These are phyloP conservation scores for Ectropis grisescens DNA, from an alignment of 1,140 invertebrate species.

Conservation along the genomic window DNA sequence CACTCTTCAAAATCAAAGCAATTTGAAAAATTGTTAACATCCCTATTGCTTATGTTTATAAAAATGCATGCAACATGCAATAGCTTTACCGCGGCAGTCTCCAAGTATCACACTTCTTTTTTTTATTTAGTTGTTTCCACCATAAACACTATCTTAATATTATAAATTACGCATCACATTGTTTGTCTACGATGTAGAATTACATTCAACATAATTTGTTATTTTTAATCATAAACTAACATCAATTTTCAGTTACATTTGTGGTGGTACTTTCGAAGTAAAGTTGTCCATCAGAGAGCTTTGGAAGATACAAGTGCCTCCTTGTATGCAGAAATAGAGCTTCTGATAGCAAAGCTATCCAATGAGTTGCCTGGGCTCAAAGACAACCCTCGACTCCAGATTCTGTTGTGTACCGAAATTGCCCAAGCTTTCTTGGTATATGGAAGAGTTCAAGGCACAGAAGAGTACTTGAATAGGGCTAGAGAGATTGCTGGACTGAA, in stretches of 20 bases:
- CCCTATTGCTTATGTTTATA: too few relatives aligned
- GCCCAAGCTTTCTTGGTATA: slow-evolving; percentile 82
- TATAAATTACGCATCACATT: too few relatives aligned
- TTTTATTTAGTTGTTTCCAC: too few relatives aligned
- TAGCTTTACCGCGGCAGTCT: too few relatives aligned
- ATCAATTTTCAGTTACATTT: slow-evolving; percentile 50
- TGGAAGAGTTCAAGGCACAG: slow-evolving; percentile 77
- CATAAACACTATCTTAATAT: too few relatives aligned
- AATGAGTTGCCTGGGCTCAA: slow-evolving; percentile 47
- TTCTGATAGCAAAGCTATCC: slow-evolving; percentile 69
- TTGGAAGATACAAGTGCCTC: slow-evolving; percentile 79
- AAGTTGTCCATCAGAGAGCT: slow-evolving; percentile 80
- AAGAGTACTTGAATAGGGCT: slow-evolving; percentile 76
- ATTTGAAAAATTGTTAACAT: too few relatives aligned
- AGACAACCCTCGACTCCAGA: slow-evolving; percentile 65
- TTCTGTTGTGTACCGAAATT: slow-evolving; percentile 82
- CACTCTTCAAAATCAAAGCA: too few relatives aligned
- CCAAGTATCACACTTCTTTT: too few relatives aligned
- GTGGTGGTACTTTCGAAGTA: slow-evolving; percentile 83
- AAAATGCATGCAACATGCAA: too few relatives aligned
- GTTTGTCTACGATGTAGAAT: too few relatives aligned
- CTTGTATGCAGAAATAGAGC: slow-evolving; percentile 74
- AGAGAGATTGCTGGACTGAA: slow-evolving; percentile 74
- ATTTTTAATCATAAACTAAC: too few relatives aligned
- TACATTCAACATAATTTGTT: too few relatives aligned